Evolutionary conservation across 2,113 vertebrate genomes (phyloP).

Genomic region (Vidua chalybeata): DNA sequence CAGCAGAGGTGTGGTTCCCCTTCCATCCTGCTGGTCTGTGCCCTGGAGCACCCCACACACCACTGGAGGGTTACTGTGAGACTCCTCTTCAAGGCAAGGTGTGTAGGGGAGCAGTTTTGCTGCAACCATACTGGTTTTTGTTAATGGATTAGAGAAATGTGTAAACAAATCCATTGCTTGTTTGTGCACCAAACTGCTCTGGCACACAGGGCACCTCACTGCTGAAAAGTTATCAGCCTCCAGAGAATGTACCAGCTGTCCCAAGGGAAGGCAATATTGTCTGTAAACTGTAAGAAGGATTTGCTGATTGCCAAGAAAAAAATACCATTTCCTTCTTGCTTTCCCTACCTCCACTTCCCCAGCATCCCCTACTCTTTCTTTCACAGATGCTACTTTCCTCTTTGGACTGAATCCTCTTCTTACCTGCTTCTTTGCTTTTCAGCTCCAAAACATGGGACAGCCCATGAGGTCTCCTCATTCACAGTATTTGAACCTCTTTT

Average conservation of each 20-base stretch:
- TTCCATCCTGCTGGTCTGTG: fast-evolving
- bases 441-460: background rate
- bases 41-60: background rate
- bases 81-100: background rate
- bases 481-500: background rate
- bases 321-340: background rate
- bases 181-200: background rate
- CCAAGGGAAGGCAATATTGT: background rate
- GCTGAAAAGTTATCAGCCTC: background rate
- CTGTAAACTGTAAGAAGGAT: background rate
- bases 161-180: background rate
- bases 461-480: background rate
- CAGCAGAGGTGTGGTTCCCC: background rate
- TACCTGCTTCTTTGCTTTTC: background rate
- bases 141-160: background rate
- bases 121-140: background rate
- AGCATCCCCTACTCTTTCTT: background rate
- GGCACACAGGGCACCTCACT: background rate
- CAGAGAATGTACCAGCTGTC: background rate
- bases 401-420: background rate
- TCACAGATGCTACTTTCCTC: background rate
- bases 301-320: background rate
- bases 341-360: background rate
- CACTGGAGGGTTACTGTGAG: background rate
- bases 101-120: fast-evolving